Conservation (phyloP, 2,113 vertebrate genomes). For the Alethe castanea region DNA sequence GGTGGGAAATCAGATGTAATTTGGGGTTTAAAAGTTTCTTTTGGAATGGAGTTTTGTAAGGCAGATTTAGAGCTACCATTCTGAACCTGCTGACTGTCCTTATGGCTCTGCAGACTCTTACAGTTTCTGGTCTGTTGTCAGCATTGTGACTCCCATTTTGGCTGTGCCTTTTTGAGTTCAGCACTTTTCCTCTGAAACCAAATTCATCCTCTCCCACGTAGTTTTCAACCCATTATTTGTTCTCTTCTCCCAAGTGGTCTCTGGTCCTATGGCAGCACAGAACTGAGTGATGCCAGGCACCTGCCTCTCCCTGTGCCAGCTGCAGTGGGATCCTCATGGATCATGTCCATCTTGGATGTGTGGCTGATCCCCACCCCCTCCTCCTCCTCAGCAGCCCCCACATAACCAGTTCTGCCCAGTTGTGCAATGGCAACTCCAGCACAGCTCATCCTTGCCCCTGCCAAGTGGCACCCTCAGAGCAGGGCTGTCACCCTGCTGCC, state of each 20-base stretch:
- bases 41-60: neutral
- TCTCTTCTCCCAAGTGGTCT: neutral
- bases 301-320: neutral
- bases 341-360: neutral
- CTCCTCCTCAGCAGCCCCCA: neutral
- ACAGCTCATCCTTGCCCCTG: neutral
- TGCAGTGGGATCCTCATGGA: neutral
- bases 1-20: neutral
- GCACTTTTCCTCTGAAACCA: neutral
- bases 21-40: neutral
- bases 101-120: neutral
- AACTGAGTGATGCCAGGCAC: accelerated
- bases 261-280: accelerated
- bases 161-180: neutral
- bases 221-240: neutral
- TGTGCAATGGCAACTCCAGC: neutral
- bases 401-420: neutral
- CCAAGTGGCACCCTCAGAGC: accelerated
- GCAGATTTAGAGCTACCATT: neutral
- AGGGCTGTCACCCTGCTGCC: neutral
- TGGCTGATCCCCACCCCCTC: neutral
- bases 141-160: neutral
- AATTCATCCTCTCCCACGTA: accelerated
- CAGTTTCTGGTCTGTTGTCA: neutral
- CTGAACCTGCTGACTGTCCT: neutral